Evolutionary conservation across 2,888 invertebrate species (phyloP).

Genomic region (Mythimna impura): DNA sequence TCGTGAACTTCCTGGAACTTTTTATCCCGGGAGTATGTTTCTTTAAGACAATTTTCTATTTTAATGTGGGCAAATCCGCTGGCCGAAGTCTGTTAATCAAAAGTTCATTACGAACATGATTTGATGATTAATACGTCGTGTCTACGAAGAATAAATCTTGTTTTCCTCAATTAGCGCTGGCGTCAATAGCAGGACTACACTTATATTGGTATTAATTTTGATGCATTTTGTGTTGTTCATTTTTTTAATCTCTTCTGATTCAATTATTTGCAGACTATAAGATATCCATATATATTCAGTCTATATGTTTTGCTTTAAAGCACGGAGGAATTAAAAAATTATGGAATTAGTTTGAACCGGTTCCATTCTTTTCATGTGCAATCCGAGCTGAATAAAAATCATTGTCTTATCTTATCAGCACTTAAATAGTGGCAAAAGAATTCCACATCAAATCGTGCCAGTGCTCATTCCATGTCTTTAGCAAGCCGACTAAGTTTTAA

Average conservation of each 20-base stretch:
- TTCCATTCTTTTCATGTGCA: not conserved
- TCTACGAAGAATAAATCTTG: conserved; percentile 1
- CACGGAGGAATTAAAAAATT: not conserved
- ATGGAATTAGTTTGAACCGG: not conserved
- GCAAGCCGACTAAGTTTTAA: conserved; percentile 20
- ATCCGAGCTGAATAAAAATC: not conserved
- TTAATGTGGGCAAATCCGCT: too few relatives aligned
- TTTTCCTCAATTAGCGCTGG: conserved; percentile 5
- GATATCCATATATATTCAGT: not conserved
- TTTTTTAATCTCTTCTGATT: not conserved
- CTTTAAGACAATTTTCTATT: too few relatives aligned
- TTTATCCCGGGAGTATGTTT: too few relatives aligned
- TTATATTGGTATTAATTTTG: not conserved
- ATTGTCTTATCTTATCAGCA: too few relatives aligned
- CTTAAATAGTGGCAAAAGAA: not conserved
- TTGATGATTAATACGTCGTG: conserved; percentile 9
- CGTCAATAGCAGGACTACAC: not conserved
- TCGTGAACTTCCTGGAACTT: too few relatives aligned
- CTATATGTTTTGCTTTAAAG: not conserved
- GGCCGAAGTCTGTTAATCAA: not conserved
- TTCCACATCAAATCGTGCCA: not conserved
- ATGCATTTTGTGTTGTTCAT: not conserved
- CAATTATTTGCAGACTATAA: not conserved
- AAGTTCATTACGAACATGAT: conserved; percentile 26
- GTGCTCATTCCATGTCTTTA: conserved; percentile 10